Percentiles rank a stretch among this genome's conserved stretches.
Evolutionary conservation across 2,797 vertebrate species (phyloP).

Genomic region (Perodicticus potto): DNA sequence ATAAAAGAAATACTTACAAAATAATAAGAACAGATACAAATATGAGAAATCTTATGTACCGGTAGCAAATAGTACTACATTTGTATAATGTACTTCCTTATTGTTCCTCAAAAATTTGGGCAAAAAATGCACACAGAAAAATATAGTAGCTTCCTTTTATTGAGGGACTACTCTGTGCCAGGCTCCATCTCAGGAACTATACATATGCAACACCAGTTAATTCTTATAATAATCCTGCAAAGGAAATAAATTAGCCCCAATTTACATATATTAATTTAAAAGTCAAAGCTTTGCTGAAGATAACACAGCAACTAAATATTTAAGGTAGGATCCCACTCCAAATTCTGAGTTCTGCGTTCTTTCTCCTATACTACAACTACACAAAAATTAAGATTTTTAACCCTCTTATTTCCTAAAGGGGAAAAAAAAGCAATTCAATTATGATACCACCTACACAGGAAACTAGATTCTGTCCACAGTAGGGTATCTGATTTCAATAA

Average conservation of each 20-base stretch:
- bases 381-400: slow-evolving; percentile 25
- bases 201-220: background rate
- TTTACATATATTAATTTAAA: background rate
- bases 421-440: background rate
- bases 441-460: background rate
- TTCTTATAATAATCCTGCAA: background rate
- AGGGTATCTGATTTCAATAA: background rate
- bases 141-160: background rate
- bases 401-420: slow-evolving; percentile 47
- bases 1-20: too few relatives aligned
- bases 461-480: slow-evolving; percentile 12
- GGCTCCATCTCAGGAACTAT: background rate
- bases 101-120: too few relatives aligned
- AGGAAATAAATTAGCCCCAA: background rate
- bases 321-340: background rate
- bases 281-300: background rate
- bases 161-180: background rate
- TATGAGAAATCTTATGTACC: too few relatives aligned
- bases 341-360: background rate
- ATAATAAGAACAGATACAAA: too few relatives aligned
- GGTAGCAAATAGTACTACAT: too few relatives aligned
- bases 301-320: background rate
- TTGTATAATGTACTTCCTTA: too few relatives aligned
- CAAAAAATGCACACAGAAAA: too few relatives aligned
- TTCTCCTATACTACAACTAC: background rate